Evolutionary conservation across 1,140 invertebrate genomes (phyloP), one percentile per base, ranked within the genome.

Genomic region (Ruditapes philippinarum): DNA sequence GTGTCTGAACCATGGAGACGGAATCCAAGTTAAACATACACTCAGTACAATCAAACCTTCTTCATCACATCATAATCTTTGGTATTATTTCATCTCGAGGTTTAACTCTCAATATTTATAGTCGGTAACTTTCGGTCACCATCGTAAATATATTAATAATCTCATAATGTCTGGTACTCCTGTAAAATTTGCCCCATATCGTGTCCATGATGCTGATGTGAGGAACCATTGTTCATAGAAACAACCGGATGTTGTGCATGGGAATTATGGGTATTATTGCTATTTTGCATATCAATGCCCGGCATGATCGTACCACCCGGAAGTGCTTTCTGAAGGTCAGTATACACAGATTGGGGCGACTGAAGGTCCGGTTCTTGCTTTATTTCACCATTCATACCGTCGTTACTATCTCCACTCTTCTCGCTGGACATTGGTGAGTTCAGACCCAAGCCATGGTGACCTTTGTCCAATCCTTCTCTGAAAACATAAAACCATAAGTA

Each of bases 131-230:
- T 14, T 70, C 33, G 25, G 65, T 70, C 36, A 70, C 65, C 65
- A 70, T 38, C 14, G 65, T 70, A 28, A 25, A 62, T 28, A 62
- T 28, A 38, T 70, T 17, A 65, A 31, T 82, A 54, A 19, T 80
- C 57, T 89, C 87, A 89, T 62, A 89, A 89, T 73, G 87, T 89
- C 49, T 89, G 87, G 70, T 82, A 89, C 49, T 89, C 78, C n/a
- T 38, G 45, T 60, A 89, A 76, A 38, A 89, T 89, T 68, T 89
- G 78, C 14, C 87, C 87, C 87, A 89, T 89, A 60, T 89, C 87
- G 49, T 89, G 83, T 78, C 74, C 74, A 70, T 70, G 65, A 40
- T 70, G 62, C 25, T 70, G 79, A 38, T 86, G 84, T 17, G 68
- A 51, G 31, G 68, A 78, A 82, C 78, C 79, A 82, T 89, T 89